Evolutionary conservation across 2,113 vertebrate species (phyloP), one percentile per base, ranked within the genome.

Genomic region (Megatriorchis doriae): DNA sequence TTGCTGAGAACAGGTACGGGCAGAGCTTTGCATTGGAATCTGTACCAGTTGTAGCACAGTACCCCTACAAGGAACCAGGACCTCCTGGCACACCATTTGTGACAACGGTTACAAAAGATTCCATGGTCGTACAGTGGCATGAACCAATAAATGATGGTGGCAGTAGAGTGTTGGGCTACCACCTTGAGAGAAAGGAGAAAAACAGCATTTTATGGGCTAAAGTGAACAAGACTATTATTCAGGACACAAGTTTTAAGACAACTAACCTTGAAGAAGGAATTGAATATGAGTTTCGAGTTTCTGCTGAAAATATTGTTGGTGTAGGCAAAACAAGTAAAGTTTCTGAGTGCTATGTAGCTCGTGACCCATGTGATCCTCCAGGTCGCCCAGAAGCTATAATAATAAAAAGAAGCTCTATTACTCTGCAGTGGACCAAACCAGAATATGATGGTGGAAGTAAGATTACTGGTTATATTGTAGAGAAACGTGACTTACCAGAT

Each of bases 171-270:
- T 96, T 99, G 95, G 99, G 99, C 85, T 99, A 99, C 84, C 99
- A 99, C 96, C 98, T 99, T 91, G 99, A 99, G 95, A 98, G 98
- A 86, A 99, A 99, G 95, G 99, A 99, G 97, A 99, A 99, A 97
- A 99, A 99, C 84, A 99, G 99, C 84, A 99, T 99, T 96, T 97
- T 99, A 16, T 99, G 99, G 99, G 97, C 99, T 93, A 99, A 99
- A 97, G 98, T 99, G 68, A 99, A 99, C 97, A 99, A 99, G 97
- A 99, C 98, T 58, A 98, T 99, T 89, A 99, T 99, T 97, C 98
- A 99, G 50, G 99, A 99, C 52, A 99, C 99, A 22, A 97, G 43
- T 78, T 99, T 99, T 96, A 99, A 99, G 97, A 99, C 98, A 75
- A 85, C 98, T 75, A 99, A 99, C 66, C 98, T 99, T 72, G 99